Base-by-base conservation (phyloP, 2,797 vertebrate genomes). In the Sebastes matsubarae region DNA sequence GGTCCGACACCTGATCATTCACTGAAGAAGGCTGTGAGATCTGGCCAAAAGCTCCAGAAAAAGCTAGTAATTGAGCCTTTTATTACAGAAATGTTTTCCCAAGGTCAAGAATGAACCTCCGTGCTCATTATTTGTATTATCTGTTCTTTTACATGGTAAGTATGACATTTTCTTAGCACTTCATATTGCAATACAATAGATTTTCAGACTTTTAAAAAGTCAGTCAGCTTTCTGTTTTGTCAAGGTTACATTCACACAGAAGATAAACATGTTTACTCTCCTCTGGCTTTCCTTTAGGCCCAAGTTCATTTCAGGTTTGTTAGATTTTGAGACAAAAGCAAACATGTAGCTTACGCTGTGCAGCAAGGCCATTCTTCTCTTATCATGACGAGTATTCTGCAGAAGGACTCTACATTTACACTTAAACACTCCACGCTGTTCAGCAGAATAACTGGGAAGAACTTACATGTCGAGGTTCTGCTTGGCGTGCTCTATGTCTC, bases 401-500 rank as follows among this genome's bases (percentile, higher is more conserved):
- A 29, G 16, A 34, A n/a, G n/a, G 6, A 68, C 59, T 36, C 13
- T 1, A 68, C 1, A 9, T 61, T 75, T 18, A 46, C 27, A 32
- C 12, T 12, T 6, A 12, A 59, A 68, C 58, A 18, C 59, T 16
- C 16, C 59, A 34, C 60, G 8, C 77, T 8, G 16, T 2, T 12
- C 22, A 5, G 1, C 13, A 57, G 16, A 59, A n/a, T 0, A 29
- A 10, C 4, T 4, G 24, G 52, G 10, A 6, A 2, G 8, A 6
- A 18, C 96, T 95, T 83, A 97, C 96, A 97, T 97, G 76, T 97
- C 96, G 4, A 97, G 96, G 89, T 97, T 97, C 87, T 95, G 96
- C 88, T 97, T 97, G 85, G 96, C 96, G 8, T 95, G 94, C 73
- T 97, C 96, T 0, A 97, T 96, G 92, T 97, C 96, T 79, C 96